Conservation (phyloP, 2,797 vertebrate species). For the Thamnophis elegans region DNA sequence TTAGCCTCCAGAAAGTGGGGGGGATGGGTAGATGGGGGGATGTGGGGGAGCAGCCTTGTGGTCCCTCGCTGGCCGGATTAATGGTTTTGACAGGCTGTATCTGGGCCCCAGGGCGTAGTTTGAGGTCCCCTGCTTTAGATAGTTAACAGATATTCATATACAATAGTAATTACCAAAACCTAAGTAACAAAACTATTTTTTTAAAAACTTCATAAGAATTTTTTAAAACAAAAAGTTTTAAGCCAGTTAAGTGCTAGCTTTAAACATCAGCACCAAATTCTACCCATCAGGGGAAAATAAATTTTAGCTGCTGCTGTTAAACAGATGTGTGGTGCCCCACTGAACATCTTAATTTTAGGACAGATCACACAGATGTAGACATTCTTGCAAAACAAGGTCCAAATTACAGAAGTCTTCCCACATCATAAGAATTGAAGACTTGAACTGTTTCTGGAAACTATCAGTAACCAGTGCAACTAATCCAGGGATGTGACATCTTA, state of each 20-base stretch:
- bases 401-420: background rate
- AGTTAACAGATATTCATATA: background rate
- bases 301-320: background rate
- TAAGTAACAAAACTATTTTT: background rate
- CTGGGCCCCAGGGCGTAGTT: too few relatives aligned
- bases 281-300: background rate
- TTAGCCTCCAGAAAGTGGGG: too few relatives aligned
- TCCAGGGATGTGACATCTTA: background rate
- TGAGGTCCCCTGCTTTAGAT: background rate
- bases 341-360: background rate
- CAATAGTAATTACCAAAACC: background rate
- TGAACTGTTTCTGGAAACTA: background rate
- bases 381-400: background rate
- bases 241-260: background rate
- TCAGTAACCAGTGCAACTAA: background rate
- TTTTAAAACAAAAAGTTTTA: background rate
- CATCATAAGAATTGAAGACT: background rate
- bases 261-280: background rate
- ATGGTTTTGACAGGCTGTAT: too few relatives aligned
- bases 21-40: too few relatives aligned
- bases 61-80: too few relatives aligned
- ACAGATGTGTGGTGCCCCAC: background rate
- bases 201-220: background rate
- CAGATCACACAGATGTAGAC: background rate
- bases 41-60: too few relatives aligned